Evolutionary conservation across 30 jellyfish, hydroid and myxozoan species (phyloP).

Genomic region (Aurelia sp.): DNA sequence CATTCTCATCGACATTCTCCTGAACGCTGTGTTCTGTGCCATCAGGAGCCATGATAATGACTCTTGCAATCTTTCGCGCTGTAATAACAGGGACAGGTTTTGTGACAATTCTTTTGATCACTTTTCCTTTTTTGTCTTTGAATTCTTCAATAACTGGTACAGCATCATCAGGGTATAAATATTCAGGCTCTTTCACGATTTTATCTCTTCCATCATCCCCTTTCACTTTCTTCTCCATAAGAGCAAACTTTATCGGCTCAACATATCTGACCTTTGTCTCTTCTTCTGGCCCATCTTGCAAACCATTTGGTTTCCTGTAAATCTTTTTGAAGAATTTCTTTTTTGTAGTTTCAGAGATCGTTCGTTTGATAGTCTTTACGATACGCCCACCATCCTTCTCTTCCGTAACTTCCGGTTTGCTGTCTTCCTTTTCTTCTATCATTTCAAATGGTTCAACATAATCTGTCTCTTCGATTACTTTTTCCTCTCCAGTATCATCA

Average conservation of each 20-base stretch:
- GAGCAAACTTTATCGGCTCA: constrained; percentile 47
- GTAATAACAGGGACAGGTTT: constrained; percentile 79
- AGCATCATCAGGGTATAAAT: constrained; percentile 74
- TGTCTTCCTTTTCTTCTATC: constrained; percentile 33
- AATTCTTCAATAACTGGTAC: constrained; percentile 62
- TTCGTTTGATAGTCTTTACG: constrained; percentile 7
- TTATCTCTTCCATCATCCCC: constrained; percentile 59
- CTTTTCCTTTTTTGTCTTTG: constrained; percentile 67
- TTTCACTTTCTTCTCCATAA: constrained; percentile 32
- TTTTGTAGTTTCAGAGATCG: background rate
- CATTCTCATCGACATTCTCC: constrained; percentile 77
- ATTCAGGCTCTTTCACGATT: constrained; percentile 63
- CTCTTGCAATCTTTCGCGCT: constrained; percentile 61
- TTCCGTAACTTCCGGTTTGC: constrained; percentile 42
- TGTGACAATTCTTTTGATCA: constrained; percentile 45
- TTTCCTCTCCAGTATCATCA: constrained; percentile 71
- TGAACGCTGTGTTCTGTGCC: constrained; percentile 75
- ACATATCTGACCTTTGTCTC: constrained; percentile 39
- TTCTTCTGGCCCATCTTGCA: constrained; percentile 49
- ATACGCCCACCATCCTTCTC: constrained; percentile 20
- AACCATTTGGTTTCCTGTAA: constrained; percentile 22
- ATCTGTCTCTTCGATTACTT: constrained; percentile 61
- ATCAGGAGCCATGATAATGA: constrained; percentile 61
- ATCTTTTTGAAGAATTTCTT: constrained; percentile 12
- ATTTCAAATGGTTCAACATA: constrained; percentile 75